Evolutionary conservation across 64 coral and sea anemone species (phyloP).

Genomic region (Montipora capricornis): DNA sequence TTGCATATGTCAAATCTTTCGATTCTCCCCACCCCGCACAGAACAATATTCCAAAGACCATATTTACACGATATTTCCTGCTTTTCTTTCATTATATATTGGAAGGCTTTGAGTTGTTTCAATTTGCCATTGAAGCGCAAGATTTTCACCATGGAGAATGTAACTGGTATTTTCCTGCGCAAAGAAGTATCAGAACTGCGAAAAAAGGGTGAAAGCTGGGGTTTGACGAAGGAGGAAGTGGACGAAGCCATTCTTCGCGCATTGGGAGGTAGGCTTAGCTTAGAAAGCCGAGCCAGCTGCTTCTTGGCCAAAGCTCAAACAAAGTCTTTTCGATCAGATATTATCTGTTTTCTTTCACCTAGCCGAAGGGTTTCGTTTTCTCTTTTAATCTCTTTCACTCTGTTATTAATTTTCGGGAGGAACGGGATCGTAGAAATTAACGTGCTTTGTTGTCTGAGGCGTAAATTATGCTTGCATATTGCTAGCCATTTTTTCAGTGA

Average conservation of each 20-base stretch:
- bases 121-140: background rate
- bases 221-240: constrained; percentile 76
- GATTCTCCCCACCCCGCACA: background rate
- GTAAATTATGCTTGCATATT: too few species aligned
- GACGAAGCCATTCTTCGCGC: constrained; percentile 80
- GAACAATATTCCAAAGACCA: background rate
- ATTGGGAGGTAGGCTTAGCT: constrained; percentile 60
- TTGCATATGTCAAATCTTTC: too few species aligned
- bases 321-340: background rate
- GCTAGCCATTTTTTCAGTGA: too few species aligned
- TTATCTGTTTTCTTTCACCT: background rate
- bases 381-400: background rate
- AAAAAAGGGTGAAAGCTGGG: constrained; percentile 71
- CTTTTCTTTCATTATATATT: background rate
- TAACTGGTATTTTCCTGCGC: constrained; percentile 45
- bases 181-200: constrained; percentile 83
- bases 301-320: background rate
- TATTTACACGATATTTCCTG: background rate
- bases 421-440: too few species aligned
- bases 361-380: background rate
- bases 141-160: constrained; percentile 23
- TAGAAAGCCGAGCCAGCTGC: background rate
- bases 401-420: background rate
- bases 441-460: too few species aligned
- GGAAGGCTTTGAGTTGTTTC: background rate